Evolutionary conservation across 1,140 invertebrate species (phyloP).

Genomic region (Bombus picipes): DNA sequence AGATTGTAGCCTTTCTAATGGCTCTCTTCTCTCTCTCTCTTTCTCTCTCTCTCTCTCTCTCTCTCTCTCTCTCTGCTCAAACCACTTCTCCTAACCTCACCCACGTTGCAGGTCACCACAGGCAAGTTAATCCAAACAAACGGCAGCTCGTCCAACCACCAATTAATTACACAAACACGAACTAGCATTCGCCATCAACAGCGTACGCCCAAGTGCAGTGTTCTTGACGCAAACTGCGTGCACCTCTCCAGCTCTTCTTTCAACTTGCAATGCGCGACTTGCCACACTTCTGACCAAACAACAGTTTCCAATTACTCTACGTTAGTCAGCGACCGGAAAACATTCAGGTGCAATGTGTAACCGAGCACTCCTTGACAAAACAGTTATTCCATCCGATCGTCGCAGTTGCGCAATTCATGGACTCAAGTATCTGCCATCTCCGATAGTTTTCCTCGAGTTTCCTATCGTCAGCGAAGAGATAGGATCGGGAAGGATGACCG

Average conservation of each 20-base stretch:
- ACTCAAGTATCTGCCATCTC: background rate
- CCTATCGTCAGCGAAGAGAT: conserved; percentile 3
- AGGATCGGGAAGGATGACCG: background rate
- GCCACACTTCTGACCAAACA: conserved; percentile 18
- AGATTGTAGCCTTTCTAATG: too few species aligned
- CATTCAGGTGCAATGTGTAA: conserved; percentile 34
- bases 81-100: background rate
- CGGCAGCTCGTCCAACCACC: background rate
- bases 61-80: too few species aligned
- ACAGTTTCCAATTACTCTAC: conserved; percentile 44
- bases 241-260: background rate
- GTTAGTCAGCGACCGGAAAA: conserved; percentile 45
- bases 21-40: too few species aligned
- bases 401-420: background rate
- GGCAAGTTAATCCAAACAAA: background rate
- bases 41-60: too few species aligned
- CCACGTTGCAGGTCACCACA: background rate
- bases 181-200: background rate
- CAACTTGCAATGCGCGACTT: background rate
- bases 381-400: conserved; percentile 24
- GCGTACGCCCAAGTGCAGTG: background rate
- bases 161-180: conserved; percentile 29
- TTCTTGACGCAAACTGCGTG: background rate
- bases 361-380: conserved; percentile 39
- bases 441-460: background rate